Conservation (phyloP, 2,888 invertebrate species). For the Beris morrisii region DNA sequence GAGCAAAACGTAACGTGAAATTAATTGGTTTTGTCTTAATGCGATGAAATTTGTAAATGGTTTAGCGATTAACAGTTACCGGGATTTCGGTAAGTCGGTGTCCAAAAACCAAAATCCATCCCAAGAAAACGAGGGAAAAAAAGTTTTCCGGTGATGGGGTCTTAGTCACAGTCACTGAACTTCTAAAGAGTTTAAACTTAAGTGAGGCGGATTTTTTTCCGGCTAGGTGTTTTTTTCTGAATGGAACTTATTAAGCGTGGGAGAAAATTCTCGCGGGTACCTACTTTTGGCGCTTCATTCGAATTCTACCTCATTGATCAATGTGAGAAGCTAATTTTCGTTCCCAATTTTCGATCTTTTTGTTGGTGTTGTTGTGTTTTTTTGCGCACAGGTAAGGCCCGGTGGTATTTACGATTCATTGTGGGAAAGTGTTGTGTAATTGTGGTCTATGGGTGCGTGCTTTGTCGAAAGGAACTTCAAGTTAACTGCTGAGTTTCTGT, state of each 20-base stretch:
- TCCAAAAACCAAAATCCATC: slow-evolving; percentile 20
- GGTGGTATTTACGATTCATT: slow-evolving; percentile 19
- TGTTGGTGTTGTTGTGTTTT: no score
- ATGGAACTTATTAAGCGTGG: slow-evolving; percentile 37
- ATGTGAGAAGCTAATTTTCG: slow-evolving; percentile 29
- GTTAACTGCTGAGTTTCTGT: slow-evolving; percentile 2
- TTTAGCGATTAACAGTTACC: slow-evolving; percentile 40
- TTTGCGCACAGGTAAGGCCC: slow-evolving; percentile 13
- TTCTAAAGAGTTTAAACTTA: slow-evolving; percentile 21
- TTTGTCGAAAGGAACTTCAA: neutral
- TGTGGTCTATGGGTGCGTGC: slow-evolving; percentile 27
- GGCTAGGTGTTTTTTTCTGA: slow-evolving; percentile 27
- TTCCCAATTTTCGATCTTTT: neutral
- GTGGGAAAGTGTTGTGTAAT: slow-evolving; percentile 32
- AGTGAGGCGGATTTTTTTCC: neutral
- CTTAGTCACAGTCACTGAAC: slow-evolving; percentile 39
- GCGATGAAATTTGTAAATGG: slow-evolving; percentile 40
- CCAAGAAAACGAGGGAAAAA: slow-evolving; percentile 14
- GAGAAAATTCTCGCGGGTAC: slow-evolving; percentile 33
- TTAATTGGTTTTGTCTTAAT: slow-evolving; percentile 41
- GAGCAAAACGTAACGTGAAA: slow-evolving; percentile 39
- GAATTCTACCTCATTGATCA: slow-evolving; percentile 23
- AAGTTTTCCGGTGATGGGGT: slow-evolving; percentile 39
- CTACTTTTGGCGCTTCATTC: slow-evolving; percentile 22
- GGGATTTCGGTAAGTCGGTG: slow-evolving; percentile 23